These are phyloP conservation scores for Athene noctua DNA, from an alignment of 2,113 vertebrate species.

Conservation along the genomic window DNA sequence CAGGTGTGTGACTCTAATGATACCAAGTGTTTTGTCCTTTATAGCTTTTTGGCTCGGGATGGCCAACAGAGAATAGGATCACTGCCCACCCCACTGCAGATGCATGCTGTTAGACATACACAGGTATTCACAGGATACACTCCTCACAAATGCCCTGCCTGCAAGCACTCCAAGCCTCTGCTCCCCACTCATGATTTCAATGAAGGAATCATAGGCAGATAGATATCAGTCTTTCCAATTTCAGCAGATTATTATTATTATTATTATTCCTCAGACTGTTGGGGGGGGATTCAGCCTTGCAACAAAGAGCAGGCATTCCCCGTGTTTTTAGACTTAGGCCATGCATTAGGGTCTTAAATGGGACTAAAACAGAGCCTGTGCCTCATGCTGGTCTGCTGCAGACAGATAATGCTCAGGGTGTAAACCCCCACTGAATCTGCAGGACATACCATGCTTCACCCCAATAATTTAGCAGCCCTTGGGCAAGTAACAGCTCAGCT, in stretches of 20 bases:
- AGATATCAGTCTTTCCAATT: neutral
- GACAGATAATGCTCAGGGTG: neutral
- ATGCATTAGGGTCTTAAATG: neutral
- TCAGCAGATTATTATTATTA: neutral
- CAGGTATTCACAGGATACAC: neutral
- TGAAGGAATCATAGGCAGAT: neutral
- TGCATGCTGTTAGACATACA: neutral
- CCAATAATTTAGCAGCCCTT: slow-evolving; percentile 27
- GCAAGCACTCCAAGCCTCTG: neutral
- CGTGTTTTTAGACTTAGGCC: neutral
- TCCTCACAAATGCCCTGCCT: neutral
- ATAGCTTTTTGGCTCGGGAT: neutral
- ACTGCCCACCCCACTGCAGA: fast-evolving
- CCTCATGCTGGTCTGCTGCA: neutral
- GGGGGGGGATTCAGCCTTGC: neutral
- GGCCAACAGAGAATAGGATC: neutral
- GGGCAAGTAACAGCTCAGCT: slow-evolving; percentile 6
- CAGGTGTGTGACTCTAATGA: neutral
- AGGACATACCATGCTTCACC: neutral
- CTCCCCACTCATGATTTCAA: neutral
- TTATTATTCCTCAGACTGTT: neutral
- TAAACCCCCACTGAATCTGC: neutral
- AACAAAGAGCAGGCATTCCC: neutral
- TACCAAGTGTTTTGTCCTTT: neutral
- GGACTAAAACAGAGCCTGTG: neutral